A percentile compares a stretch with the other conserved stretches of the same genome.
Evolutionary conservation across 1,140 invertebrate species (phyloP).

Genomic region (Zeugodacus cucurbitae): DNA sequence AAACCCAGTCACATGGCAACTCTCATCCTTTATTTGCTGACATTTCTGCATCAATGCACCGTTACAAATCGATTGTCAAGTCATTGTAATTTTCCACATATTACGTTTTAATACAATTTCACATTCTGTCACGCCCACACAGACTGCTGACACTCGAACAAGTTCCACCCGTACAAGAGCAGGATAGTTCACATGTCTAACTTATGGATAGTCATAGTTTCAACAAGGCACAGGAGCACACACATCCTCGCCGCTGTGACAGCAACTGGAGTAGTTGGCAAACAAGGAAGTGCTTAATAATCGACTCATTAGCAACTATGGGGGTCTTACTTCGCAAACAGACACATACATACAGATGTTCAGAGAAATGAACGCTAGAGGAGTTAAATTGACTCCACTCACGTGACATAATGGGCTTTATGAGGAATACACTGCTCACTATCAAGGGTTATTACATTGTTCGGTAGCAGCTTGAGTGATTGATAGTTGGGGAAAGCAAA

Average conservation of each 20-base stretch:
- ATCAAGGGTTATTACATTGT: too few relatives aligned
- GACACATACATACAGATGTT: neutral
- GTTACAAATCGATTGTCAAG: slow-evolving; percentile 17
- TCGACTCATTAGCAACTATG: neutral
- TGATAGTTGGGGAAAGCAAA: too few relatives aligned
- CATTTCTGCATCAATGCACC: slow-evolving; percentile 1
- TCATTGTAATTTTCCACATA: neutral
- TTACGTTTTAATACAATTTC: neutral
- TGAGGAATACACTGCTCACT: too few relatives aligned
- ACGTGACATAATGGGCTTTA: too few relatives aligned
- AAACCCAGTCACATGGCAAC: neutral
- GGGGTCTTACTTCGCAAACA: neutral
- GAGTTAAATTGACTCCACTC: too few relatives aligned
- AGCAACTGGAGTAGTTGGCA: neutral
- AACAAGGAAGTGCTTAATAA: slow-evolving; percentile 14
- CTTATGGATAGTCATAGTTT: neutral
- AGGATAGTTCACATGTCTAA: neutral
- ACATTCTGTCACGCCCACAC: neutral
- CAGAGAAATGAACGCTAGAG: too few relatives aligned
- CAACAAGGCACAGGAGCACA: neutral
- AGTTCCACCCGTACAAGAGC: neutral
- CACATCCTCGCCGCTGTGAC: neutral
- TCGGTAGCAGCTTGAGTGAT: too few relatives aligned
- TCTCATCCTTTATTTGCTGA: neutral
- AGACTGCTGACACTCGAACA: neutral